Conservation (phyloP, 2,113 vertebrate species). For the Oplegnathus fasciatus region DNA sequence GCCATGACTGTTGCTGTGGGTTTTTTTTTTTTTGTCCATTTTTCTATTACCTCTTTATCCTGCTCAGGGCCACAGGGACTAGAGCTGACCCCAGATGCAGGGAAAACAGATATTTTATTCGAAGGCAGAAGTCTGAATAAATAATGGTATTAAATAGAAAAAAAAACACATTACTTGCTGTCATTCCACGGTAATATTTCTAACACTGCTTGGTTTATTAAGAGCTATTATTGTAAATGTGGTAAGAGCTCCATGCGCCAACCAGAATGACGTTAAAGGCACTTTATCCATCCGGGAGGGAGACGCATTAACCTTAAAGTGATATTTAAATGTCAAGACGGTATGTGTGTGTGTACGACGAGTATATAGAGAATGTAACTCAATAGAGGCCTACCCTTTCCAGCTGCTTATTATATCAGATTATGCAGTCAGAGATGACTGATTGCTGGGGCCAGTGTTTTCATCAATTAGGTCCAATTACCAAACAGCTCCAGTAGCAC, state of each 20-base stretch:
- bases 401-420: slow-evolving; percentile 70
- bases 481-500: slow-evolving; percentile 50
- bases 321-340: slow-evolving; percentile 84
- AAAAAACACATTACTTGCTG: neutral
- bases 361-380: slow-evolving; percentile 69
- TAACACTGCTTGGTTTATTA: slow-evolving; percentile 40
- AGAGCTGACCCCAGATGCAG: neutral
- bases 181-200: slow-evolving; percentile 10
- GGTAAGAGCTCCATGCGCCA: slow-evolving; percentile 26
- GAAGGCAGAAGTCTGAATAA: neutral
- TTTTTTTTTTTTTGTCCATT: neutral
- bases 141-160: neutral
- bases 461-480: slow-evolving; percentile 79
- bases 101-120: neutral
- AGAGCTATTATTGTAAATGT: slow-evolving; percentile 53
- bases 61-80: neutral
- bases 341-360: slow-evolving; percentile 25
- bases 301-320: slow-evolving; percentile 81
- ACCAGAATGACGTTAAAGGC: slow-evolving; percentile 56
- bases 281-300: slow-evolving; percentile 68
- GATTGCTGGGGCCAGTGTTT: slow-evolving; percentile 63
- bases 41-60: neutral
- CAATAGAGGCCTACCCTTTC: slow-evolving; percentile 73
- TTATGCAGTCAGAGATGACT: slow-evolving; percentile 71
- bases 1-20: too few species aligned